Evolutionary conservation across 2,113 vertebrate species (phyloP), one percentile per base, ranked within the genome.

Genomic region (Dunckerocampus dactyliophorus): DNA sequence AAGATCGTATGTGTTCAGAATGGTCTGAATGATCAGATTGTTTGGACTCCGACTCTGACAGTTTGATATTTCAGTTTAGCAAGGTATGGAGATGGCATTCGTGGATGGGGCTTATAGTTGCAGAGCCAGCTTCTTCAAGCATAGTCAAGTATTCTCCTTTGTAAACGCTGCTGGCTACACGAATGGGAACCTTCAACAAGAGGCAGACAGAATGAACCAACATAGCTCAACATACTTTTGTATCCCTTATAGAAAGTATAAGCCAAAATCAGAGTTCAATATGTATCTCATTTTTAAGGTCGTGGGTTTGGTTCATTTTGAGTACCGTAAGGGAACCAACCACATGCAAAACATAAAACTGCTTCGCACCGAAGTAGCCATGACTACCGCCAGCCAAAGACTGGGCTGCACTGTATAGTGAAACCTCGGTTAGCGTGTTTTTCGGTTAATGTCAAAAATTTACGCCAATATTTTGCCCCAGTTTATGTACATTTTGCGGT

Each of bases 21-120:
- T 81, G 71, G 79, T 82, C 17, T 3, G 62, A 62, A 70, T 62
- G 50, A 72, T 54, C 48, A 45, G 7, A 24, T 65, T 71, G 62
- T 67, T 72, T 71, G 59, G 60, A 71, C 50, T 47, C 76, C 62
- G 69, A 34, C 8, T 19, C n/a, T 52, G 72, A 49, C 24, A 67
- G 70, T 83, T 82, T 82, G 77, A 85, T 77, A 78, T 79, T 82
- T 75, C 47, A 59, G 60, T 73, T 79, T 74, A 63, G 68, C 19
- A 39, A 47, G 56, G n/a, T 66, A 59, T 13, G 0, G 14, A 74
- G 50, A 63, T 54, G 63, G 59, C 16, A 19, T 71, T 57, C 62
- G 65, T 72, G 61, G 60, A 55, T 53, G 47, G 66, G 59, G 71
- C 74, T 73, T 65, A 64, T 8, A 47, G 61, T 59, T 42, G 31